Base-by-base conservation (phyloP, 2,888 invertebrate genomes). In the Meteorus cinctellus region DNA sequence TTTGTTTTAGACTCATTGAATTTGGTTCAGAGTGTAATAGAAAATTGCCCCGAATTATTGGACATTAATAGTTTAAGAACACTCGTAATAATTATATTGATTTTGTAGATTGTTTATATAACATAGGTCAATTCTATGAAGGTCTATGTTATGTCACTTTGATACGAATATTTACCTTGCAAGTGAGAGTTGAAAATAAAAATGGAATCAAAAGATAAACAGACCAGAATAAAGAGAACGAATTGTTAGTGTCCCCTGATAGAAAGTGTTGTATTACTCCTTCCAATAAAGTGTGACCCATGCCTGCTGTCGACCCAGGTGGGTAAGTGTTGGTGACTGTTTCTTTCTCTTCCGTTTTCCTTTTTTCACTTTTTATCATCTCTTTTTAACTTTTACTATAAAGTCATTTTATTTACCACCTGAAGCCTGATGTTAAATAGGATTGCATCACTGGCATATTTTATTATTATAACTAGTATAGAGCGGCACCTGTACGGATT, bases 271-370 rank as follows among this genome's bases (percentile, higher is more conserved):
- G 24, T 41, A 71, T 45, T 79, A 80, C 78, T 78, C 75, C 79
- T 76, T 76, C 75, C 78, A 80, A 81, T 79, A 85, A 86, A 87
- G 68, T 60, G 19, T 55, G 84, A 87, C 83, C 86, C 86, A 86
- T 88, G 86, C 86, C 87, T 87, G 87, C 88, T 85, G 86, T 84
- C 83, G 83, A 86, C 84, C 85, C 85, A 85, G 85, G 85, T 86
- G 87, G 87, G 88, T 88, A 88, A 87, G 88, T 87, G 86, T 83
- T 84, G 84, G 84, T 85, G 81, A 80, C 59, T 75, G 29, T 71
- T 66, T 71, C 36, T 75, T 19, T 69, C 66, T 51, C 4, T 55
- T 41, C 60, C 60, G 34, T 41, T 75, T 29, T 34, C 48, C 67
- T 41, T 36, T 36, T 67, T 34, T 55, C 24, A 55, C 63, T 72